Percentiles rank a stretch among this genome's conserved stretches.
phyloP scores from a whole-genome alignment of 2,888 invertebrate genomes.

The Plebejus melissa region DNA sequence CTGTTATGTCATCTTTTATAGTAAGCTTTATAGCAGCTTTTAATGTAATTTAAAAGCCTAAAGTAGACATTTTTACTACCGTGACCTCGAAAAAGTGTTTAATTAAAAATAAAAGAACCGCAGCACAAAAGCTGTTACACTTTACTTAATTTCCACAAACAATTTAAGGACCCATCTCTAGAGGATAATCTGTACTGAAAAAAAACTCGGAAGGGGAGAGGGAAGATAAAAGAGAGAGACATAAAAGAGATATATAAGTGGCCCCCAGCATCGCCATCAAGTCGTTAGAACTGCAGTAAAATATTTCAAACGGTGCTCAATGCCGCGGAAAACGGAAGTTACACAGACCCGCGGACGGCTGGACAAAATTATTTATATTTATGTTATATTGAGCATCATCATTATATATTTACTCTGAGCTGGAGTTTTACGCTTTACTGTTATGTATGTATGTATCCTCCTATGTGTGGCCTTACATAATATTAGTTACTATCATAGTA shows the following conservation, averaged over 20 bases:
- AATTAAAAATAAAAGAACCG: slow-evolving; percentile 8
- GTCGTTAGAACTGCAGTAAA: slow-evolving; percentile 78
- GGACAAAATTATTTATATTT: slow-evolving; percentile 15
- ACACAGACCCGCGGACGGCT: slow-evolving; percentile 50
- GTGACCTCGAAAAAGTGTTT: background rate
- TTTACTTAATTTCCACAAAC: slow-evolving; percentile 40
- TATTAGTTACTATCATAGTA: background rate
- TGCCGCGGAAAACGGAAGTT: slow-evolving; percentile 78
- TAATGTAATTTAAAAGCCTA: background rate
- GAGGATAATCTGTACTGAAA: slow-evolving; percentile 45
- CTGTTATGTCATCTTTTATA: background rate
- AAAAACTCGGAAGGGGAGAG: slow-evolving; percentile 65
- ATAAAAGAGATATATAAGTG: slow-evolving; percentile 79
- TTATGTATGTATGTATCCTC: background rate
- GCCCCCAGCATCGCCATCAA: slow-evolving; percentile 76
- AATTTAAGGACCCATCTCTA: slow-evolving; percentile 39
- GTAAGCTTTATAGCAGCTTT: background rate
- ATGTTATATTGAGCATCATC: background rate
- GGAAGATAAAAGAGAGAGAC: slow-evolving; percentile 68
- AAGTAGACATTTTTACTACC: background rate
- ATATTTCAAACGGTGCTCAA: slow-evolving; percentile 80
- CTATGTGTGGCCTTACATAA: background rate
- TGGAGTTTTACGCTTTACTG: background rate
- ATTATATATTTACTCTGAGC: background rate
- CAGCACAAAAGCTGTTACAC: slow-evolving; percentile 19